Evolutionary conservation across 2,888 invertebrate genomes (phyloP).

Genomic region (Sarcophaga carnaria): DNA sequence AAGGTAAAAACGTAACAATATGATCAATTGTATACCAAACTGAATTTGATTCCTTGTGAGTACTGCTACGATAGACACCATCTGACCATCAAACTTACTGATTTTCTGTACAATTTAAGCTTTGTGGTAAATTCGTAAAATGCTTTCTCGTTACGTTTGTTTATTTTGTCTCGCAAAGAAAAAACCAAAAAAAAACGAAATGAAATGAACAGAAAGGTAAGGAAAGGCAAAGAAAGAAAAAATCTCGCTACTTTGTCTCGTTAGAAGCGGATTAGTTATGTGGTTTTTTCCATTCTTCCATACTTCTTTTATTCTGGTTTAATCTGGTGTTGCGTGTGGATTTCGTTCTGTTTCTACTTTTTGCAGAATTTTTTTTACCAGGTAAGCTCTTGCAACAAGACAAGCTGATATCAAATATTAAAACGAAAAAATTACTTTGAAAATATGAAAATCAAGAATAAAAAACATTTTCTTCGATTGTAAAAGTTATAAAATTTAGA

Average conservation of each 20-base stretch:
- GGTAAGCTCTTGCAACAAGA: constrained; percentile 49
- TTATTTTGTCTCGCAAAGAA: neutral
- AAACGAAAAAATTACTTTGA: constrained; percentile 27
- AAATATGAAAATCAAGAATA: neutral
- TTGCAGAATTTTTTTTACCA: neutral
- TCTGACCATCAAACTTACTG: neutral
- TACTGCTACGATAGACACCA: neutral
- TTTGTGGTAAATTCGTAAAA: constrained; percentile 32
- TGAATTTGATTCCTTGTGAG: constrained; percentile 20
- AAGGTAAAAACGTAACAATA: too few species aligned
- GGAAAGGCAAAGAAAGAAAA: neutral
- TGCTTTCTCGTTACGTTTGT: constrained; percentile 11
- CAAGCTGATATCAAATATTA: neutral
- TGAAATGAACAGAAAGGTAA: neutral
- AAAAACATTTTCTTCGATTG: neutral
- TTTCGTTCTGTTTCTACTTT: neutral
- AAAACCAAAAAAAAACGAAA: neutral
- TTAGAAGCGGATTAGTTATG: constrained; percentile 66
- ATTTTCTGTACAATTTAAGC: constrained; percentile 31
- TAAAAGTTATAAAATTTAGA: constrained; percentile 17
- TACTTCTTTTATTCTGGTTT: neutral
- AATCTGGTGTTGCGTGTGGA: constrained; percentile 13
- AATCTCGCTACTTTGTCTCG: constrained; percentile 60
- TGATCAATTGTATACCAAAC: too few species aligned
- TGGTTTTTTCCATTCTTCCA: constrained; percentile 33